Percentiles rank a stretch among this genome's conserved stretches.
phyloP scores from a whole-genome alignment of 2,888 invertebrate species.

The Linnaemya tessellans region DNA sequence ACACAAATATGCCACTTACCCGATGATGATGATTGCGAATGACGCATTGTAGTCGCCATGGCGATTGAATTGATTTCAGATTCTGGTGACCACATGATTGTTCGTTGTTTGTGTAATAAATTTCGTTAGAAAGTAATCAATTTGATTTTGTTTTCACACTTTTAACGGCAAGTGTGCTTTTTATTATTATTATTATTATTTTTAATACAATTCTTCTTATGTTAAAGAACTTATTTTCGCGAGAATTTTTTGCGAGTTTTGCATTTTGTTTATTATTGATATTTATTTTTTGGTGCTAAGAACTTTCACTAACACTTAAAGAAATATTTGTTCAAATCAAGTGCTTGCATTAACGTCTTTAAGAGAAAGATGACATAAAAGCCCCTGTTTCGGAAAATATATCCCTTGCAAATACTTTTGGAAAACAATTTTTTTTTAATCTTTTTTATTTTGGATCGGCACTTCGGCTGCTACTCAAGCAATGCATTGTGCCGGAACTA shows the following conservation, averaged over 20 bases:
- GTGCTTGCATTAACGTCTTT: too few species aligned
- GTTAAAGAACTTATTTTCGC: conserved; percentile 7
- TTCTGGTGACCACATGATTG: conserved; percentile 87
- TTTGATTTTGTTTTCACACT: conserved; percentile 28
- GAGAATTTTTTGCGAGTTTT: neutral
- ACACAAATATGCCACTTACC: conserved; percentile 84
- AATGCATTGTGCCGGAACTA: too few species aligned
- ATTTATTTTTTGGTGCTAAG: neutral
- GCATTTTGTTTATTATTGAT: conserved; percentile 36
- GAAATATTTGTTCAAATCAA: too few species aligned
- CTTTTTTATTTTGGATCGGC: too few species aligned
- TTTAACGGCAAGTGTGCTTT: neutral
- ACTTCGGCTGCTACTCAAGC: too few species aligned
- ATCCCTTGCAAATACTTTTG: too few species aligned
- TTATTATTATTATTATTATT: conserved; percentile 4
- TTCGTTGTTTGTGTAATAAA: conserved; percentile 71
- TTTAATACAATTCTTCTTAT: neutral
- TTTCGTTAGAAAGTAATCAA: conserved; percentile 30
- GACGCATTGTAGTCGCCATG: conserved; percentile 89
- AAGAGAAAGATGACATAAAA: too few species aligned
- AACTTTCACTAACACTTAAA: conserved; percentile 3
- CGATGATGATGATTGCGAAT: conserved; percentile 89
- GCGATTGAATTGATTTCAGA: conserved; percentile 93
- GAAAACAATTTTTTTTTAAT: too few species aligned
- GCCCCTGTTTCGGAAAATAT: too few species aligned